A percentile compares a stretch with the other conserved stretches of the same genome.
These are phyloP conservation scores for Gari tellinella DNA, from an alignment of 2,888 invertebrate genomes.

Conservation along the genomic window DNA sequence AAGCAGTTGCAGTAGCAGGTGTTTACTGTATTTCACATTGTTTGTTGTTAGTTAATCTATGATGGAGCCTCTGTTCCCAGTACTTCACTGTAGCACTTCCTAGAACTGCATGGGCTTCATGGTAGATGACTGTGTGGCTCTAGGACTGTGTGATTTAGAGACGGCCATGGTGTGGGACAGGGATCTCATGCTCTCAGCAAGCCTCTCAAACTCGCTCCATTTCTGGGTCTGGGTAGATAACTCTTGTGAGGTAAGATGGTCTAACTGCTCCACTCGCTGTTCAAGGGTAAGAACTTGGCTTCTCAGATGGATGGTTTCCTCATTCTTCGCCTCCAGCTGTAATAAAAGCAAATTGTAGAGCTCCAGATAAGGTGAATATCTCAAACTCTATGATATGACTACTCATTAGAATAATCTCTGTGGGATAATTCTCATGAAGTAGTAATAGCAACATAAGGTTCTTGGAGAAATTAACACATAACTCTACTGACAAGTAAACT, in stretches of 20 bases:
- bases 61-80: too few relatives aligned
- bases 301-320: slow-evolving; percentile 68
- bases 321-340: slow-evolving; percentile 76
- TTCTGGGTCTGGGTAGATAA: slow-evolving; percentile 79
- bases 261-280: slow-evolving; percentile 37
- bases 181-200: slow-evolving; percentile 83
- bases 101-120: slow-evolving; percentile 41
- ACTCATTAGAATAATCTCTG: too few relatives aligned
- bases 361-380: too few relatives aligned
- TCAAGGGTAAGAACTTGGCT: slow-evolving; percentile 56
- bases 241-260: slow-evolving; percentile 70
- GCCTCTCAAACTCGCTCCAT: slow-evolving; percentile 83
- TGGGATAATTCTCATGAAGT: too few relatives aligned
- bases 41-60: too few relatives aligned
- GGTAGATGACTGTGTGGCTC: slow-evolving; percentile 13
- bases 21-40: too few relatives aligned
- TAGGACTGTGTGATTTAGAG: slow-evolving; percentile 34
- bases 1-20: too few relatives aligned
- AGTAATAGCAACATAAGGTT: too few relatives aligned
- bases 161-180: slow-evolving; percentile 77
- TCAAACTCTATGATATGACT: too few relatives aligned
- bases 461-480: too few relatives aligned
- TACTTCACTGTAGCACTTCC: too few relatives aligned
- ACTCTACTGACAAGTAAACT: too few relatives aligned
- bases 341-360: slow-evolving; percentile 33